These are phyloP conservation scores for Catharus fuscescens DNA, from an alignment of 2,113 vertebrate species.

Conservation along the genomic window DNA sequence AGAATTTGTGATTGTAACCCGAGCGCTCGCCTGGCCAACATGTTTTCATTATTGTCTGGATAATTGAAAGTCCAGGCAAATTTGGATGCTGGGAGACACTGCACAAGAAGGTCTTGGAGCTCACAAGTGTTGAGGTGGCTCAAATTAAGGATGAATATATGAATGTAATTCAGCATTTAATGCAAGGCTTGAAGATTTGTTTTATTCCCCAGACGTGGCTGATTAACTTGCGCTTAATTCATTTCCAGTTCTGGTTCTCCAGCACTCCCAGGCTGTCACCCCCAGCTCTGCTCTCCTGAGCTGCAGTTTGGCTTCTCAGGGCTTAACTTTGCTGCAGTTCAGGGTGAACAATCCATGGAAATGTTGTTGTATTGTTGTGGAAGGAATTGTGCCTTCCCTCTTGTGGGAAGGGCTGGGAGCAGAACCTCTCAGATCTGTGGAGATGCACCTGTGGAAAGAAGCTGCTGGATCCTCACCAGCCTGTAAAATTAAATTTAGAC, in stretches of 20 bases:
- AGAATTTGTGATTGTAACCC: constrained; percentile 73
- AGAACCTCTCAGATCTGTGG: accelerated
- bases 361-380: not conserved
- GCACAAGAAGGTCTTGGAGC: not conserved
- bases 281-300: not conserved
- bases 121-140: not conserved
- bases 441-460: not conserved
- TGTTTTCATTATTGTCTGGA: constrained; percentile 58
- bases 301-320: not conserved
- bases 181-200: not conserved
- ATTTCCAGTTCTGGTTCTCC: not conserved
- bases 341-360: accelerated
- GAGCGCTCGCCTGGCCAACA: constrained; percentile 27
- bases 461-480: not conserved
- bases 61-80: constrained; percentile 78
- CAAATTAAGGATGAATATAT: not conserved
- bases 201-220: not conserved
- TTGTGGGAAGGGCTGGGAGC: not conserved
- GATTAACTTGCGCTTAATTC: not conserved
- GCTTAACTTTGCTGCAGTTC: not conserved
- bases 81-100: constrained; percentile 10
- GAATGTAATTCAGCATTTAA: not conserved
- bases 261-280: not conserved
- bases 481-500: not conserved
- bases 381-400: not conserved